Evolutionary conservation across 53 echinoderm and acorn worm genomes (phyloP).

Genomic region (Hippasteria phrygiana): DNA sequence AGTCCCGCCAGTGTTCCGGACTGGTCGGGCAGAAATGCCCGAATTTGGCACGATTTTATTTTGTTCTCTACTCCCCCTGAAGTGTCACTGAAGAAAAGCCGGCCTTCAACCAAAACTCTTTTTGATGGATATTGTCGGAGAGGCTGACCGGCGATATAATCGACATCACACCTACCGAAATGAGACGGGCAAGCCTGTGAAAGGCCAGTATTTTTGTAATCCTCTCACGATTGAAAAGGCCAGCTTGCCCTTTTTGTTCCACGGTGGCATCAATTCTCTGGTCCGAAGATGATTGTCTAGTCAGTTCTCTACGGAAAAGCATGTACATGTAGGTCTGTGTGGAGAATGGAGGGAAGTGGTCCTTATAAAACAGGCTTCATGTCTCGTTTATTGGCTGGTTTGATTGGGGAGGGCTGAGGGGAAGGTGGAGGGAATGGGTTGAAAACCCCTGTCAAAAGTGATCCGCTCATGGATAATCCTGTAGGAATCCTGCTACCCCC

Average conservation of each 20-base stretch:
- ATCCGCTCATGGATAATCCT: no score
- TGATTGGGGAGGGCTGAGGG: no score
- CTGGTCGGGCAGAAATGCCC: slow-evolving; percentile 22
- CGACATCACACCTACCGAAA: slow-evolving; percentile 39
- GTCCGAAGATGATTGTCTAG: background rate
- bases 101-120: slow-evolving; percentile 38
- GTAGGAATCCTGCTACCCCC: no score
- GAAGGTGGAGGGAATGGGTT: no score
- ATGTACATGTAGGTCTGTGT: no score
- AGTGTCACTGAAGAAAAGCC: slow-evolving; percentile 3
- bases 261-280: background rate
- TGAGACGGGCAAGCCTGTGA: slow-evolving; percentile 22
- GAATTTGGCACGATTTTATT: background rate
- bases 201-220: slow-evolving; percentile 8
- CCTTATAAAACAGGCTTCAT: no score
- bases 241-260: background rate
- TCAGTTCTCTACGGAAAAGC: no score
- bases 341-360: no score
- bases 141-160: slow-evolving; percentile 30
- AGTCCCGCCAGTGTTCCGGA: slow-evolving; percentile 12
- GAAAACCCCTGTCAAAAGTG: no score
- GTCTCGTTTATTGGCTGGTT: no score
- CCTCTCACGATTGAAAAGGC: background rate
- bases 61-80: background rate
- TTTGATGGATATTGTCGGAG: slow-evolving; percentile 24